A percentile compares a stretch with the other conserved stretches of the same genome.
Conservation (phyloP, 2,888 invertebrate genomes). For the Bibio marci region DNA sequence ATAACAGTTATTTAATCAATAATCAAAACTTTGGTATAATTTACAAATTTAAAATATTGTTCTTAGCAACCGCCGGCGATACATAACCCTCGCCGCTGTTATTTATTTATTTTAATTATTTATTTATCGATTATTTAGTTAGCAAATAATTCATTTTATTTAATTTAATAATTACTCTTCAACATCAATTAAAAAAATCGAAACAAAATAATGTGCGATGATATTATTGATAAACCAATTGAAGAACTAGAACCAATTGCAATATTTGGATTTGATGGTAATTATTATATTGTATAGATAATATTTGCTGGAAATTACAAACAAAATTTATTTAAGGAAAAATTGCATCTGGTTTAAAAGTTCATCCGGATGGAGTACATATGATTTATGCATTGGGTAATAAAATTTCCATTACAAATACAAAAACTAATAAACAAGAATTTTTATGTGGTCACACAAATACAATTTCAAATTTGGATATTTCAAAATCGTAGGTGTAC, state of each 20-base stretch:
- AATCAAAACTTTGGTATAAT: too few species aligned
- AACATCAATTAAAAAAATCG: not conserved
- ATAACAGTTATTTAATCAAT: too few species aligned
- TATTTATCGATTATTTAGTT: too few species aligned
- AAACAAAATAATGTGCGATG: not conserved
- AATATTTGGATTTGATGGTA: conserved; percentile 71
- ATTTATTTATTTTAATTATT: too few species aligned
- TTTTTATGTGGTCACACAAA: conserved; percentile 70
- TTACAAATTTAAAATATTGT: too few species aligned
- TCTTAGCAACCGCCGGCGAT: too few species aligned
- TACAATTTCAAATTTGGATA: conserved; percentile 54
- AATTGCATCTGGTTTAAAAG: conserved; percentile 39
- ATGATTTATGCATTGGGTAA: conserved; percentile 63
- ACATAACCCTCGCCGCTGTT: too few species aligned
- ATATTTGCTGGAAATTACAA: conserved; percentile 5
- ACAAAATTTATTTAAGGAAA: conserved; percentile 14
- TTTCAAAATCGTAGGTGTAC: conserved; percentile 38
- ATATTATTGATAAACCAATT: too few species aligned
- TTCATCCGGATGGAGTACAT: conserved; percentile 54
- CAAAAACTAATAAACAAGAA: conserved; percentile 49
- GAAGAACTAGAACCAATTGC: conserved; percentile 45
- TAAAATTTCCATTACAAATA: conserved; percentile 55
- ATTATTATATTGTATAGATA: conserved; percentile 13
- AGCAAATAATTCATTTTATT: too few species aligned
- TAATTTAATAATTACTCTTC: too few species aligned